phyloP scores from a whole-genome alignment of 1,140 invertebrate genomes.

The Heterodera carotae region DNA sequence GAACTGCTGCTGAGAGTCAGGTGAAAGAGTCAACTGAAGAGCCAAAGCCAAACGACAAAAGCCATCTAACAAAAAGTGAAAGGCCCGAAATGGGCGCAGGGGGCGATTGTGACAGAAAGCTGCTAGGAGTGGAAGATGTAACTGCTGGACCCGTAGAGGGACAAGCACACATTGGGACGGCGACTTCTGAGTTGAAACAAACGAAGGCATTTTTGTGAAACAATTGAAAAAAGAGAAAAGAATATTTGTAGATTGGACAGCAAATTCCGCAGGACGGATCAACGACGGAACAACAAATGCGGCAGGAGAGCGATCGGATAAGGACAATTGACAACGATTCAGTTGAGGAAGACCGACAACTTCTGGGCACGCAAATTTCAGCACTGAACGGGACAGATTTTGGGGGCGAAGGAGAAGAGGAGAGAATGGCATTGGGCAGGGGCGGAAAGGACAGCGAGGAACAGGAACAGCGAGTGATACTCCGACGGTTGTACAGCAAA shows the following conservation, averaged over 20 bases:
- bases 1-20: not conserved
- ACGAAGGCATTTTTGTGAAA: not conserved
- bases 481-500: conserved; percentile 26
- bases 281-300: not conserved
- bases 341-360: not conserved
- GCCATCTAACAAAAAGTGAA: too few species aligned
- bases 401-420: not conserved
- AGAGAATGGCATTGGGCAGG: not conserved
- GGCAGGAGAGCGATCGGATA: not conserved
- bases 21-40: not conserved
- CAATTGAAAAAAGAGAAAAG: not conserved
- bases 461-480: conserved; percentile 22
- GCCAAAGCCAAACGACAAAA: not conserved
- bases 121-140: not conserved
- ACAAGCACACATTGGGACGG: not conserved
- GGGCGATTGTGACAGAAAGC: not conserved
- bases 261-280: not conserved
- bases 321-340: too few species aligned
- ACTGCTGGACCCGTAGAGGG: not conserved
- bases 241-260: not conserved
- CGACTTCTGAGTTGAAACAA: not conserved
- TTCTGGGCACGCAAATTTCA: not conserved
- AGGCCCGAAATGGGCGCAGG: too few species aligned
- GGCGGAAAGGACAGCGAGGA: conserved; percentile 15
- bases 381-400: conserved; percentile 2